Evolutionary conservation across 2,113 vertebrate species (phyloP).

Genomic region (Phrynosoma blainvillii): DNA sequence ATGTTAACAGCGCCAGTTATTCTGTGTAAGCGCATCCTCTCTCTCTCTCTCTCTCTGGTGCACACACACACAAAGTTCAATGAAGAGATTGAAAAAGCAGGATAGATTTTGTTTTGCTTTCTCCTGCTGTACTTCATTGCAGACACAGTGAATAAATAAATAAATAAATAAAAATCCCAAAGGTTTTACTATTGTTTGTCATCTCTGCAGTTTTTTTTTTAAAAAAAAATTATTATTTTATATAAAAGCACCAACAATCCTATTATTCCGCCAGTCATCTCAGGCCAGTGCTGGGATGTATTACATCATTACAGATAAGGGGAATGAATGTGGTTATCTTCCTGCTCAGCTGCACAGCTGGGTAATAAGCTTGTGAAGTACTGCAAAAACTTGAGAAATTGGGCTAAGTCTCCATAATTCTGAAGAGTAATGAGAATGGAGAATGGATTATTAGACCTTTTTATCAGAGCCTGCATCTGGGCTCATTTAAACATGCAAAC

Average conservation of each 20-base stretch:
- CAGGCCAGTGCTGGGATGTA: conserved; percentile 80
- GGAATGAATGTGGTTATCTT: conserved; percentile 90
- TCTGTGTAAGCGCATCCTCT: not conserved
- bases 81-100: conserved; percentile 63
- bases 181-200: conserved; percentile 75
- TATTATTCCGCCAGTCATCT: conserved; percentile 83
- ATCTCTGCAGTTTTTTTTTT: conserved; percentile 73
- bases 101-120: conserved; percentile 46
- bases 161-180: not conserved
- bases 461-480: conserved; percentile 72
- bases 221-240: conserved; percentile 28
- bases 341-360: conserved; percentile 82
- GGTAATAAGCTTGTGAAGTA: conserved; percentile 79
- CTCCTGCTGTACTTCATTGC: conserved; percentile 50
- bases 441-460: conserved; percentile 83
- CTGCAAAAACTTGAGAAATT: conserved; percentile 82
- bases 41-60: too few species aligned
- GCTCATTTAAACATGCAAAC: conserved; percentile 65
- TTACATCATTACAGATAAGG: conserved; percentile 92
- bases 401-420: conserved; percentile 80
- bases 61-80: conserved; percentile 39
- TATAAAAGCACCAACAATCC: conserved; percentile 63
- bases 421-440: conserved; percentile 80
- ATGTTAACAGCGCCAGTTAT: not conserved
- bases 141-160: conserved; percentile 22